phyloP scores from a whole-genome alignment of 2,113 vertebrate genomes.

The Dasyornis broadbenti region DNA sequence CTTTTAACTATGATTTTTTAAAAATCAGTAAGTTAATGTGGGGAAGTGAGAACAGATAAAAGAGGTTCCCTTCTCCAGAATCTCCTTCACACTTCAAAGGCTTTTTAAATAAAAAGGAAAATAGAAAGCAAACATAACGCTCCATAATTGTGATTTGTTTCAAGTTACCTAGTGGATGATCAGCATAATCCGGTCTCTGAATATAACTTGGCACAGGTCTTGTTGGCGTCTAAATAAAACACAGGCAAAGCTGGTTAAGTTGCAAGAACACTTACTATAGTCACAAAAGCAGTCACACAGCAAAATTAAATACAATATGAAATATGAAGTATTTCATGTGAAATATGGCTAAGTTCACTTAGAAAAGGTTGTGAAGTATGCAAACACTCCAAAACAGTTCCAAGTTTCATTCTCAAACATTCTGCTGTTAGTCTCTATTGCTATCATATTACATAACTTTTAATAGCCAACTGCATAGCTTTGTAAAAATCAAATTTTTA shows the following conservation, averaged over 20 bases:
- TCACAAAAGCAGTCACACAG: neutral
- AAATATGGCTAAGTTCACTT: neutral
- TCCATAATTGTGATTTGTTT: neutral
- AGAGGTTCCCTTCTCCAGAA: neutral
- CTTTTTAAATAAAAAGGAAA: neutral
- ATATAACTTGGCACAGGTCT: slow-evolving; percentile 91
- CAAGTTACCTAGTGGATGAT: slow-evolving; percentile 92
- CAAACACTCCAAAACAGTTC: neutral
- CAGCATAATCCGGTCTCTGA: slow-evolving; percentile 97
- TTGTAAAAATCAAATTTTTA: neutral
- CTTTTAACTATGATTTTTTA: neutral
- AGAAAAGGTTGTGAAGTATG: neutral
- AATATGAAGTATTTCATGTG: neutral
- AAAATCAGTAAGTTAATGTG: neutral
- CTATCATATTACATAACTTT: neutral
- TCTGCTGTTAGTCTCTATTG: neutral
- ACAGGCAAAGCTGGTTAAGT: slow-evolving; percentile 10
- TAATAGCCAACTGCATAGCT: neutral
- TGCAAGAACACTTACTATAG: neutral
- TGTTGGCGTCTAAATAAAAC: slow-evolving; percentile 83
- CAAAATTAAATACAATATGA: neutral
- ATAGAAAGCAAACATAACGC: neutral
- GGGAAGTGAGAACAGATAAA: neutral
- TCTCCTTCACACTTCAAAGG: neutral
- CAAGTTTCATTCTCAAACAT: neutral